phyloP scores from a whole-genome alignment of 2,888 invertebrate species.

The Eledone cirrhosa region DNA sequence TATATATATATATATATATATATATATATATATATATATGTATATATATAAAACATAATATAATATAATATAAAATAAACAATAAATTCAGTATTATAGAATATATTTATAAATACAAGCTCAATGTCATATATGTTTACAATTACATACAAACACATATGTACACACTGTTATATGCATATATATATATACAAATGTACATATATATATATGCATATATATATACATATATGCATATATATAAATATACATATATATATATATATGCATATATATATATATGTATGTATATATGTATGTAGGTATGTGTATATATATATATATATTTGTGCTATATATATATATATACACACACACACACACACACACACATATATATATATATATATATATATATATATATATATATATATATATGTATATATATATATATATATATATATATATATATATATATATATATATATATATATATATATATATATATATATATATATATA shows the following conservation, averaged over 20 bases:
- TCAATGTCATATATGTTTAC: neutral
- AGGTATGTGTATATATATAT: neutral
- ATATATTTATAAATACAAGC: too few species aligned
- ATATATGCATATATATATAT: neutral
- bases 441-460: neutral
- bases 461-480: neutral
- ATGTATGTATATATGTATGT: neutral
- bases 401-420: neutral
- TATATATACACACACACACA: neutral
- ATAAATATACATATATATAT: neutral
- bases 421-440: neutral
- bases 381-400: neutral
- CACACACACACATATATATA: too few species aligned
- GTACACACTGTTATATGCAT: neutral
- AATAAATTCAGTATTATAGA: too few species aligned
- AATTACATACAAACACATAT: neutral
- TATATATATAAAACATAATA: neutral
- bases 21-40: neutral
- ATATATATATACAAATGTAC: neutral
- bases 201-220: neutral
- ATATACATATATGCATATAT: neutral
- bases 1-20: neutral
- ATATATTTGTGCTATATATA: too few species aligned
- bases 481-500: neutral
- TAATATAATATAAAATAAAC: too few species aligned